These are phyloP conservation scores for Ammospiza caudacuta DNA, from an alignment of 2,113 vertebrate genomes.

Conservation along the genomic window DNA sequence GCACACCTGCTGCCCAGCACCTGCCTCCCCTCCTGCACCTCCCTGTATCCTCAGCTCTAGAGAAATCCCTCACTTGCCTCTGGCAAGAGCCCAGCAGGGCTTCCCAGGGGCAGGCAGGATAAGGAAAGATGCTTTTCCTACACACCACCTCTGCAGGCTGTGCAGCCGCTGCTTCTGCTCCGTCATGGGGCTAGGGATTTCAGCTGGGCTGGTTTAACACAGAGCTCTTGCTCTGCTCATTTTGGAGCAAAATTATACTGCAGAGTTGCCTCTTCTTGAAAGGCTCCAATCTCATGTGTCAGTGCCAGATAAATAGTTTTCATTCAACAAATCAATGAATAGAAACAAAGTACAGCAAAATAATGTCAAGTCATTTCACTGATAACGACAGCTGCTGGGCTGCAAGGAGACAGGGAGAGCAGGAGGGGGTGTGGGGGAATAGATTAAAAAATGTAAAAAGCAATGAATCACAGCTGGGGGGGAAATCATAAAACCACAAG, in stretches of 20 bases:
- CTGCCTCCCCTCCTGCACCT: neutral
- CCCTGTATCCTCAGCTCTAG: rapidly evolving
- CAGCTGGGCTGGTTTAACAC: neutral
- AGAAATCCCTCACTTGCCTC: neutral
- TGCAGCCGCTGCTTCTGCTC: neutral
- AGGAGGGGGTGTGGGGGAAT: neutral
- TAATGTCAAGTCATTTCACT: conserved; percentile 47
- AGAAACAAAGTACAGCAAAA: conserved; percentile 56
- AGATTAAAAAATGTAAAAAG: conserved; percentile 63
- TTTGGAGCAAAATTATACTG: conserved; percentile 13
- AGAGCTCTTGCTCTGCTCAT: neutral
- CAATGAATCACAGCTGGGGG: conserved; percentile 51
- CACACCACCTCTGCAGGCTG: neutral
- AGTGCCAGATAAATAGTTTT: conserved; percentile 57
- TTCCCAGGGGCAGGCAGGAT: neutral
- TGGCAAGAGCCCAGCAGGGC: neutral
- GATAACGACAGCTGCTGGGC: conserved; percentile 62
- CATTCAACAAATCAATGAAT: conserved; percentile 68
- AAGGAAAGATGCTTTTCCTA: neutral
- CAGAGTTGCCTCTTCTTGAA: neutral
- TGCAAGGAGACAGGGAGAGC: conserved; percentile 1
- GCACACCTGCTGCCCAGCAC: neutral
- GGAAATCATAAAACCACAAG: conserved; percentile 1
- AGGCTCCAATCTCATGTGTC: neutral
- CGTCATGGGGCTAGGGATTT: neutral